Base-by-base conservation (phyloP, 2,888 invertebrate species). In the Crioceris asparagi region DNA sequence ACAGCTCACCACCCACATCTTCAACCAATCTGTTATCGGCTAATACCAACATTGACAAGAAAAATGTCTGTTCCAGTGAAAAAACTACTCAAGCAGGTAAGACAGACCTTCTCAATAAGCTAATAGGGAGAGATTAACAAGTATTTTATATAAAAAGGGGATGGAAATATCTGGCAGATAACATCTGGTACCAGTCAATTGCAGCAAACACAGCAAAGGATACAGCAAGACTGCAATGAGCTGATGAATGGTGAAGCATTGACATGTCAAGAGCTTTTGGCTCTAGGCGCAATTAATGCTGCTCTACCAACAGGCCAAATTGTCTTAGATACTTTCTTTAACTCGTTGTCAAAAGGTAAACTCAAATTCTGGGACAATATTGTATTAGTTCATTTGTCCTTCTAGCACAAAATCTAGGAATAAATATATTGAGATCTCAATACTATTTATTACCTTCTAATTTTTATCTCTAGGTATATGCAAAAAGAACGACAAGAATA, bases 201-300 rank as follows among this genome's bases (percentile, higher is more conserved):
- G 30, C 39, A 52, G 3, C 53, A 52, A 44, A 52, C 55, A 7
- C 55, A 59, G 63, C 61, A 59, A 30, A 65, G 69, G 42, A 61
- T 68, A 47, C 63, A 65, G 30, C 66, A 64, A 45, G 72, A 73
- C 45, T 72, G 70, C 56, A 70, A 68, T 14, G 75, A 75, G 44
- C 53, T 76, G 41, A 69, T 74, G 19, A 75, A 74, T 15, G 75
- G 74, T 33, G 72, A 74, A 53, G 71, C 74, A 6, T 79, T 86
- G 74, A 85, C 85, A 1, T 92, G 91, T 61, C 90, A 90, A 63
- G 90, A 91, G 65, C 70, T 93, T 17, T 69, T 93, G 40, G 92
- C 92, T n/a, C 71, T 93, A 36, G 92, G 93, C 7, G 91, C 91
- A 1, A 74, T 93, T 36, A 88, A 90, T 44, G 92, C 92, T 1